Base-by-base conservation (phyloP, 35 echinoderm and acorn worm species). In the Hemicentrotus pulcherrimus region DNA sequence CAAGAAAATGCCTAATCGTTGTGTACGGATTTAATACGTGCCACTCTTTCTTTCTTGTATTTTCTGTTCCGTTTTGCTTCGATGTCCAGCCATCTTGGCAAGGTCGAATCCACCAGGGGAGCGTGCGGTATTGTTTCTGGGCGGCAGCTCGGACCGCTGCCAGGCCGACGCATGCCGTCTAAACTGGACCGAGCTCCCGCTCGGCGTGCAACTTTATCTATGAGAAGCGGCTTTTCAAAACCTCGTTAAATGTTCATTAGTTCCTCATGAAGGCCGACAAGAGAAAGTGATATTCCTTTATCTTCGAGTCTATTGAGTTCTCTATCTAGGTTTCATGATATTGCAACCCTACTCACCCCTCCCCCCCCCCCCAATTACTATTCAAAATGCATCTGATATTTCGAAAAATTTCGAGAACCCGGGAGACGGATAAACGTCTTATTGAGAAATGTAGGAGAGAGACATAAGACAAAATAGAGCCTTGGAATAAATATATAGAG, bases 191-290 rank as follows among this genome's bases (percentile, higher is more conserved):
- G 65, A 78, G 65, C 65, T 28, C 65, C 18, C 65, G 65, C 65
- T n/a, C 7, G 6, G 65, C 22, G 28, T 78, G 65, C 22, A 78
- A 78, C 65, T 78, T 78, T 78, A 78, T 78, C 65, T 78, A n/a
- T 78, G 22, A 4, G 65, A 18, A 28, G 65, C 65, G 28, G 65
- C 65, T 28, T n/a, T 78, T 78, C 28, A 78, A 78, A 78, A 78
- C 65, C 65, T 78, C 65, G 65, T 78, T 78, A 78, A n/a, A n/a
- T n/a, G 65, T 78, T 78, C 65, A 78, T 78, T 78, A 78, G 65
- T 78, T 78, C 19, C 65, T 78, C 65, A 8, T 78, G 22, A 78
- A 78, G 28, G 65, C 65, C 65, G 28, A 78, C 65, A 78, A 8
- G 65, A 78, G 65, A 78, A 78, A 28, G 19, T 78, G 65, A 78